A percentile compares a stretch with the other conserved stretches of the same genome.
Conservation (phyloP, 2,888 invertebrate genomes). For the Apamea sordens region DNA sequence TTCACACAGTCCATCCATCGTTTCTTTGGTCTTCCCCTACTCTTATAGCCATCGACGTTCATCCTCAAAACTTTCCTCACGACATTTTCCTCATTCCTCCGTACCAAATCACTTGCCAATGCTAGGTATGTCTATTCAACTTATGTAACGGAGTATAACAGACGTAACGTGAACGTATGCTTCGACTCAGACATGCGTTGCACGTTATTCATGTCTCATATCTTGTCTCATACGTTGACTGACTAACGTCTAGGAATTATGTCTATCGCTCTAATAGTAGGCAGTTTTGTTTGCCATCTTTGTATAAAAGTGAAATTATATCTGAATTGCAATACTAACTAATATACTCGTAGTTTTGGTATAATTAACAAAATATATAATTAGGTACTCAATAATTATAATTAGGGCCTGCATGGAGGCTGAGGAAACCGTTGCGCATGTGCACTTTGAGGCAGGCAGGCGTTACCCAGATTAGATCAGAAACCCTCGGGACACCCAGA, state of each 20-base stretch:
- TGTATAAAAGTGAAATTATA: not conserved
- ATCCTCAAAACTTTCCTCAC: not conserved
- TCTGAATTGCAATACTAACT: too few species aligned
- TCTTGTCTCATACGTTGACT: conserved; percentile 22
- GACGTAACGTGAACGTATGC: conserved; percentile 4
- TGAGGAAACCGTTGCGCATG: too few species aligned
- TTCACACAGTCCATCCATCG: not conserved
- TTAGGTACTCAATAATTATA: too few species aligned
- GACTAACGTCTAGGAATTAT: conserved; percentile 21
- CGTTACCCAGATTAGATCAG: too few species aligned
- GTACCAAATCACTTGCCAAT: too few species aligned
- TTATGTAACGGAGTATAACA: not conserved
- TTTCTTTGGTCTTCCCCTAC: not conserved
- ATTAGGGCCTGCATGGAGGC: too few species aligned
- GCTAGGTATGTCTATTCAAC: not conserved
- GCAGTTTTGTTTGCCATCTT: not conserved
- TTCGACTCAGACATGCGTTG: conserved; percentile 25
- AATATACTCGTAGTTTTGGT: too few species aligned
- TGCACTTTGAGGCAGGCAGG: too few species aligned
- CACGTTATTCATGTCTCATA: conserved; percentile 32
- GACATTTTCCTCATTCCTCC: not conserved
- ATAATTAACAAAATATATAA: too few species aligned
- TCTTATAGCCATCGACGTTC: not conserved
- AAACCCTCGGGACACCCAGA: too few species aligned
- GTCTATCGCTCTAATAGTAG: not conserved